These are phyloP conservation scores for Noctua comes DNA, from an alignment of 2,888 invertebrate species.

Conservation along the genomic window DNA sequence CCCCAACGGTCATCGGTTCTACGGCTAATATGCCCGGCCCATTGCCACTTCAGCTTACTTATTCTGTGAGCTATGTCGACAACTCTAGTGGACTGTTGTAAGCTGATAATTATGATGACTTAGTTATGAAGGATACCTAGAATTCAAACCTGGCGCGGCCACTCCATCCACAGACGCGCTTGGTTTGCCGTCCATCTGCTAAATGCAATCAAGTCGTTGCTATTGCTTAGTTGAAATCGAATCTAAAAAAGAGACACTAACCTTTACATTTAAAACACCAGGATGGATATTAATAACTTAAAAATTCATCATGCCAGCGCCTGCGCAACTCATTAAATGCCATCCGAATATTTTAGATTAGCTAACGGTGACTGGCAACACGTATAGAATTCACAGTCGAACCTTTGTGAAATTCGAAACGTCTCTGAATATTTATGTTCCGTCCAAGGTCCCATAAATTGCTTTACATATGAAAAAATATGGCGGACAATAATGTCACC, in stretches of 20 bases:
- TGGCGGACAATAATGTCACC: constrained; percentile 70
- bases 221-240: background rate
- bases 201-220: background rate
- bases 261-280: constrained; percentile 18
- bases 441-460: constrained; percentile 81
- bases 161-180: background rate
- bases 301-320: constrained; percentile 60
- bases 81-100: too few species aligned
- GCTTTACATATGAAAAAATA: constrained; percentile 68
- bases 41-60: too few species aligned
- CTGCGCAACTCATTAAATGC: constrained; percentile 81
- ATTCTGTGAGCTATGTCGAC: too few species aligned
- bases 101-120: background rate
- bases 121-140: background rate
- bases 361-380: constrained; percentile 82
- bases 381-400: constrained; percentile 76
- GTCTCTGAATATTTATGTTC: constrained; percentile 83
- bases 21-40: too few species aligned
- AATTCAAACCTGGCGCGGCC: background rate
- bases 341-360: constrained; percentile 81
- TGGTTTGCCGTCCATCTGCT: background rate
- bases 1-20: too few species aligned
- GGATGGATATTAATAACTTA: constrained; percentile 24
- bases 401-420: constrained; percentile 82
- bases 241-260: constrained; percentile 3